Percentiles rank a stretch among this genome's conserved stretches.
phyloP scores from a whole-genome alignment of 1,140 invertebrate genomes.

The Leptinotarsa undecemlineata region DNA sequence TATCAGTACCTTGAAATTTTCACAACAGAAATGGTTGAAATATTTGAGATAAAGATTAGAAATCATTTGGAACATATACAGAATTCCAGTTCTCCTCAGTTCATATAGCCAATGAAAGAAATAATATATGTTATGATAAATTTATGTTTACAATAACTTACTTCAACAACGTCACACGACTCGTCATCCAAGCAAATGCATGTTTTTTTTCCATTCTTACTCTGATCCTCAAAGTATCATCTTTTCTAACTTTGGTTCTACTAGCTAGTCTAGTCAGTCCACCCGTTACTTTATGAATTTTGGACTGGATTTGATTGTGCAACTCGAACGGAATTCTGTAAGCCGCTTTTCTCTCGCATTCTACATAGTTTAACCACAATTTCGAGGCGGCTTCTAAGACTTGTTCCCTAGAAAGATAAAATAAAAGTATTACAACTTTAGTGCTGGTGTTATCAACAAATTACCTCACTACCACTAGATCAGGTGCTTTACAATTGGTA shows the following conservation, averaged over 20 bases:
- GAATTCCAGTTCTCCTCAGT: no score
- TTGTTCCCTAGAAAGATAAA: constrained; percentile 64
- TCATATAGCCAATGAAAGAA: neutral
- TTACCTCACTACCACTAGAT: constrained; percentile 66
- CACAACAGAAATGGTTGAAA: no score
- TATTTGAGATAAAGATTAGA: no score
- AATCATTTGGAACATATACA: no score
- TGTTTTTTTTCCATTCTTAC: constrained; percentile 56
- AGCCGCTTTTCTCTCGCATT: constrained; percentile 82
- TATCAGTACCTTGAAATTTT: no score
- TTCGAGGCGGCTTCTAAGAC: constrained; percentile 84
- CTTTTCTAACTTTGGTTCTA: constrained; percentile 76
- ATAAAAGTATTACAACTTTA: no score
- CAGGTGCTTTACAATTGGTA: constrained; percentile 77
- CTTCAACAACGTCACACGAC: constrained; percentile 61
- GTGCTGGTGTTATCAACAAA: no score
- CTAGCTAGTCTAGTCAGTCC: constrained; percentile 86
- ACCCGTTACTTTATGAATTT: constrained; percentile 94
- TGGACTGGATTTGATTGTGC: constrained; percentile 93
- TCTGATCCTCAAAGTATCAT: constrained; percentile 61
- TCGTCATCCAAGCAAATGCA: constrained; percentile 56
- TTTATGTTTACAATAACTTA: constrained; percentile 34
- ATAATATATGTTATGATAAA: neutral
- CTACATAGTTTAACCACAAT: constrained; percentile 90
- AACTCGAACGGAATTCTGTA: constrained; percentile 87